These are phyloP conservation scores for Upupa epops DNA, from an alignment of 2,113 vertebrate genomes.

Conservation along the genomic window DNA sequence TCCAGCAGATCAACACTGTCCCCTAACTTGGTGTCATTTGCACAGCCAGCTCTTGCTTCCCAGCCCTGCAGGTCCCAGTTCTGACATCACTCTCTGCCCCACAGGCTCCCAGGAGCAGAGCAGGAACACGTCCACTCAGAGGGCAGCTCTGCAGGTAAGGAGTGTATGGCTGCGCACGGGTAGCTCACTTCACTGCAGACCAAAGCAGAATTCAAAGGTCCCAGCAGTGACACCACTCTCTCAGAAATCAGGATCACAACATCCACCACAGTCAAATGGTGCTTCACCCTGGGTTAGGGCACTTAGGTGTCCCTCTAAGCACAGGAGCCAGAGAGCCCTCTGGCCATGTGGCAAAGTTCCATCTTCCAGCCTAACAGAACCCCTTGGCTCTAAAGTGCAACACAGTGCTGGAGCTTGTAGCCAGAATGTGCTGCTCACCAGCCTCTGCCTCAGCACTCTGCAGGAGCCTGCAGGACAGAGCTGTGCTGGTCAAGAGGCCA, in stretches of 20 bases:
- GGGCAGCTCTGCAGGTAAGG: not conserved
- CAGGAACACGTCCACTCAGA: not conserved
- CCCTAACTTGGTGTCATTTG: no score
- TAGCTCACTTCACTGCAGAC: not conserved
- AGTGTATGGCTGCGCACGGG: not conserved
- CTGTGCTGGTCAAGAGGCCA: fast-evolving
- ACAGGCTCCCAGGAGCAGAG: not conserved
- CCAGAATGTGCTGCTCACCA: not conserved
- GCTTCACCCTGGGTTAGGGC: not conserved
- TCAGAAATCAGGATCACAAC: not conserved
- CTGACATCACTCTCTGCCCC: not conserved
- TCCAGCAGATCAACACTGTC: no score
- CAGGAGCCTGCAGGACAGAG: fast-evolving
- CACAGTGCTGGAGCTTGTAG: not conserved
- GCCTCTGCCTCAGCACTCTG: not conserved
- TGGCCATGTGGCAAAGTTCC: not conserved
- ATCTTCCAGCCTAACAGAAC: not conserved
- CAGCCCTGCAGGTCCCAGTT: not conserved
- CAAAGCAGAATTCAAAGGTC: not conserved
- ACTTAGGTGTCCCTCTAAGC: not conserved
- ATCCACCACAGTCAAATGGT: not conserved
- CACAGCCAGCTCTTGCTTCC: not conserved
- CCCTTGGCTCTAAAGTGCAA: not conserved
- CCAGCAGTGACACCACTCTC: not conserved
- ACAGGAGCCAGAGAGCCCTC: no score